Evolutionary conservation across 2,888 invertebrate genomes (phyloP), one percentile per base, ranked within the genome.

Genomic region (Ernsta delagoae): DNA sequence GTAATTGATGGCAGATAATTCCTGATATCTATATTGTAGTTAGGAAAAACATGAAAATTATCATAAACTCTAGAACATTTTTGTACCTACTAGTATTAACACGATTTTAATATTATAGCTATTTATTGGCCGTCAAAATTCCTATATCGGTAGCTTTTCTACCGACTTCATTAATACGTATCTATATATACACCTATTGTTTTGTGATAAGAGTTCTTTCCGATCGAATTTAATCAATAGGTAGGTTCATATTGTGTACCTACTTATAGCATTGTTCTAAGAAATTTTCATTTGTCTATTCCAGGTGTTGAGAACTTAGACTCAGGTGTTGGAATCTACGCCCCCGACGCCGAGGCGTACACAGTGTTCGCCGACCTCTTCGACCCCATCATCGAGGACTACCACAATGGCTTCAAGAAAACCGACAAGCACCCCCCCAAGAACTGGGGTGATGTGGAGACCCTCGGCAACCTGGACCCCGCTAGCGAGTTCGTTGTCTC

Each of bases 351-450:
- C 74, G 99, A 99, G 92, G 91, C 98, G 68, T 99, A 99, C 95
- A 96, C 97, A 79, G 95, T 97, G 69, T 99, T 99, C 91, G 95
- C 97, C 74, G 97, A 97, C 70, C 95, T 99, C 78, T 99, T 99
- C 92, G 98, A 99, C 94, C 98, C 98, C 89, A 97, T 99, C 94
- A 99, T 99, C 90, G 98, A 98, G 88, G 98, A 98, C 88, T 99
- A 99, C 95, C 99, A 99, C 94, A 95, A 95, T 89, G 98, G 98
- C 80, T 99, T 99, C 96, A 97, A 97, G 95, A 96, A 97, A 92
- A 96, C 96, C 86, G 98, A 98, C 94, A 97, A 97, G 90, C 99
- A 99, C 93, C 99, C 99, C 24, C 94, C 97, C 74, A 97, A 96
- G 93, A 97, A 98, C 94, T 99, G 98, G 94, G 99, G 99, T 82